phyloP scores from a whole-genome alignment of 2,888 invertebrate species.

The Troilus luridus region DNA sequence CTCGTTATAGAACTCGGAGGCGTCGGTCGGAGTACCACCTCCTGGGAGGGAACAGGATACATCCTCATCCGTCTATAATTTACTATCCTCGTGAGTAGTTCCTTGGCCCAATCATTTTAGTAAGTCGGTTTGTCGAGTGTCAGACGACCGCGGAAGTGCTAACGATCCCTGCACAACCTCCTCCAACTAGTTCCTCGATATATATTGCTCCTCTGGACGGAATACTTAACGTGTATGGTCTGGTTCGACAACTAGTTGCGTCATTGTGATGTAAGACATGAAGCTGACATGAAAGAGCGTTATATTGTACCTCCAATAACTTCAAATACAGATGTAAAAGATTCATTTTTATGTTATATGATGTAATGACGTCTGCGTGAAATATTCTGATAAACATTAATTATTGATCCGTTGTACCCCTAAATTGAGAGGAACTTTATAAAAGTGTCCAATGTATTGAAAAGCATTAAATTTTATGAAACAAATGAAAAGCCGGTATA shows the following conservation, averaged over 20 bases:
- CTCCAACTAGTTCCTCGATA: not conserved
- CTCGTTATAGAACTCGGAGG: not conserved
- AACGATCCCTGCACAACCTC: not conserved
- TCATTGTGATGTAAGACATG: not conserved
- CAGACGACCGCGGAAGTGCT: not conserved
- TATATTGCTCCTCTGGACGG: not conserved
- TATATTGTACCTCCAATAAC: too few relatives aligned
- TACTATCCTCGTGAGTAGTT: conserved; percentile 14
- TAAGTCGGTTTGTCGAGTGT: conserved; percentile 15
- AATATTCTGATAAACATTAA: too few relatives aligned
- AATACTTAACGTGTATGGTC: not conserved
- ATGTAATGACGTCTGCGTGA: too few relatives aligned
- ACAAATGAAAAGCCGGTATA: too few relatives aligned
- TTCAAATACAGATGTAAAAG: too few relatives aligned
- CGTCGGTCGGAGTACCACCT: not conserved
- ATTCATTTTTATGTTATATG: too few relatives aligned
- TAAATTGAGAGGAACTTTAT: too few relatives aligned
- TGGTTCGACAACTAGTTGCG: not conserved
- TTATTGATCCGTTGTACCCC: too few relatives aligned
- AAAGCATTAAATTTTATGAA: too few relatives aligned
- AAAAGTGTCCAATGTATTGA: too few relatives aligned
- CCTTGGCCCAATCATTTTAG: conserved; percentile 17
- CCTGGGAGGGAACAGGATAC: not conserved
- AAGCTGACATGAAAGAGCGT: not conserved
- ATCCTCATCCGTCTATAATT: not conserved